Base-by-base conservation (phyloP, 2,113 vertebrate species). In the Cranoglanis bouderius region DNA sequence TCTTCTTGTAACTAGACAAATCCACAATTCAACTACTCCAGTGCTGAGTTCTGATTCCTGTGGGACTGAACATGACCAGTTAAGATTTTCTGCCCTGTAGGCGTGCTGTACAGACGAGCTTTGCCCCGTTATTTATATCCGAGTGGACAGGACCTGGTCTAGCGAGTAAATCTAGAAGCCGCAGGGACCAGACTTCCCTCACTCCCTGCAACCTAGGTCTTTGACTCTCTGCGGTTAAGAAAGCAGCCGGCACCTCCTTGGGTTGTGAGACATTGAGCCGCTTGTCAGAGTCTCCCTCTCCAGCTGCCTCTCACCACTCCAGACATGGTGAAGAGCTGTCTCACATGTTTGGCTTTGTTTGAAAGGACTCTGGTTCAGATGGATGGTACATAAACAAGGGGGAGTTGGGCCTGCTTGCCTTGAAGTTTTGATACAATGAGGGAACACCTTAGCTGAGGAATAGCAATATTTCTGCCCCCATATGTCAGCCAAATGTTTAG, bases 91-190 rank as follows among this genome's bases (percentile, higher is more conserved):
- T 82, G 88, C 85, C 83, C 86, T 43, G 82, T 80, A 87, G 85
- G 89, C 82, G 61, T 87, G 72, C 85, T 82, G 83, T 26, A 26
- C 61, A 87, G 85, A 89, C 84, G 2, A 55, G 55, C 43, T 51
- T 80, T 83, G 70, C 55, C 82, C 61, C 72, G 53, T 90, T 88
- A 84, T 93, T 88, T 92, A 65, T 90, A 94, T 93, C 90, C 85
- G 38, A 90, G 85, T 32, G 88, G 88, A 92, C 91, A 91, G 86
- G 85, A 61, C 82, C 86, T 88, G 88, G 90, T 90, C 89, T 91
- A 78, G 86, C 63, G 29, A 88, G 90, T 92, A 92, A 93, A 92
- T 92, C 85, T 91, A 84, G 87, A 92, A 92, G 55, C 90, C 59
- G 46, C 87, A 2, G 6, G 89, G 75, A 91, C 87, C 88, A 83